Evolutionary conservation across 1,140 invertebrate species (phyloP), one percentile per base, ranked within the genome.

Genomic region (Physella acuta): DNA sequence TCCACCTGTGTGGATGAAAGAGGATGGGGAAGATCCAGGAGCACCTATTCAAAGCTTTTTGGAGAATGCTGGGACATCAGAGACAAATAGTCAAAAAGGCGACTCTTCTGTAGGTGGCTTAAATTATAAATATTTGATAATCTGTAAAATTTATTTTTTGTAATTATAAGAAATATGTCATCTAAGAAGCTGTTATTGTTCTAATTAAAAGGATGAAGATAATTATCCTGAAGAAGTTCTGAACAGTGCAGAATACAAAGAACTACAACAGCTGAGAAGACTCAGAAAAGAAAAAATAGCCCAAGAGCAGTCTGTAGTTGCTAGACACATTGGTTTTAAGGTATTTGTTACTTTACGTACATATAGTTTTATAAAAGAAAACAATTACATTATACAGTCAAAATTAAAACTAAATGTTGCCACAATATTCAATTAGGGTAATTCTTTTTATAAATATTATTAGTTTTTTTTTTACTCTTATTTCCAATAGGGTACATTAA

Each of bases 251-350:
- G 83, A 85, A 68, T 86, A 84, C 67, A 72, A 75, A 53, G 84
- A 86, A 74, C 70, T 86, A 20, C 64, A 85, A 61, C 65, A 85
- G 58, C 84, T 89, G 58, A 85, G 87, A 75, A 76, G 86, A 51
- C 55, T 89, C 20, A 82, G 79, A 59, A 71, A 70, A 55, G 79
- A 87, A n/a, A 88, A 87, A 73, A 36, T 77, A 28, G 37, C 72
- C 52, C 59, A 58, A 55, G 83, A 84, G 71, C 75, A 80, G 67
- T 59, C 81, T 61, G 85, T 84, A 61, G 81, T 84, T 33, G 77
- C 77, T 71, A 80, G 78, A 75, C 87, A 88, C 49, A 51, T 85
- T 49, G 87, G 87, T 5, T 87, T 83, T 71, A 89, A 88, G 81
- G 89, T 90, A 85, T 36, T 37, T 68, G 36, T 36, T n/a, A 14